phyloP scores from a whole-genome alignment of 2,797 vertebrate species.

The Acomys russatus region DNA sequence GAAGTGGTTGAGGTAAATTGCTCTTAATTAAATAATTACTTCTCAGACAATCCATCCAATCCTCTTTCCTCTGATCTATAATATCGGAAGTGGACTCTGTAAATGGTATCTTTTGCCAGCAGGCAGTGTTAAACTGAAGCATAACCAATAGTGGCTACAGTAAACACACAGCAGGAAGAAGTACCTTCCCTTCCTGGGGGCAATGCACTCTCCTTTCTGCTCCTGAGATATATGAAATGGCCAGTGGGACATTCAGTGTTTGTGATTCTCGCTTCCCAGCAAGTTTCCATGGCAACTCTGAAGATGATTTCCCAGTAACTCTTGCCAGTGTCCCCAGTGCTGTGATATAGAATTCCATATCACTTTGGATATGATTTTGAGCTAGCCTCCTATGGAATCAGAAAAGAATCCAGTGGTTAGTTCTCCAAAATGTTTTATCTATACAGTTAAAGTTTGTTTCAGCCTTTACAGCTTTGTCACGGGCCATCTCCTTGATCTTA shows the following conservation, averaged over 20 bases:
- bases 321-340: not conserved
- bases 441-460: not conserved
- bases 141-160: not conserved
- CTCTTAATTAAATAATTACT: not conserved
- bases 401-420: not conserved
- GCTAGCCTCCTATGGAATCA: not conserved
- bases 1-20: not conserved
- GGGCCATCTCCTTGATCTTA: not conserved
- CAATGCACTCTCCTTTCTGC: not conserved
- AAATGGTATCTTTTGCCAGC: not conserved
- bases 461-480: not conserved
- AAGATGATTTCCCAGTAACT: not conserved
- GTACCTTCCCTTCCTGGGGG: not conserved
- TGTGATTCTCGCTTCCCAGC: not conserved
- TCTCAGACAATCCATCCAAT: not conserved
- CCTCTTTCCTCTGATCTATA: not conserved
- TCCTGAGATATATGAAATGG: not conserved
- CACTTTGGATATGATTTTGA: not conserved
- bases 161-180: too few relatives aligned
- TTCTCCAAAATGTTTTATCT: not conserved
- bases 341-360: not conserved
- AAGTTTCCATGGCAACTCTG: not conserved
- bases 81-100: not conserved
- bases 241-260: not conserved
- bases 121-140: not conserved